Evolutionary conservation across 23 tunicate genomes (phyloP).

Genomic region (Ascidia mentula): DNA sequence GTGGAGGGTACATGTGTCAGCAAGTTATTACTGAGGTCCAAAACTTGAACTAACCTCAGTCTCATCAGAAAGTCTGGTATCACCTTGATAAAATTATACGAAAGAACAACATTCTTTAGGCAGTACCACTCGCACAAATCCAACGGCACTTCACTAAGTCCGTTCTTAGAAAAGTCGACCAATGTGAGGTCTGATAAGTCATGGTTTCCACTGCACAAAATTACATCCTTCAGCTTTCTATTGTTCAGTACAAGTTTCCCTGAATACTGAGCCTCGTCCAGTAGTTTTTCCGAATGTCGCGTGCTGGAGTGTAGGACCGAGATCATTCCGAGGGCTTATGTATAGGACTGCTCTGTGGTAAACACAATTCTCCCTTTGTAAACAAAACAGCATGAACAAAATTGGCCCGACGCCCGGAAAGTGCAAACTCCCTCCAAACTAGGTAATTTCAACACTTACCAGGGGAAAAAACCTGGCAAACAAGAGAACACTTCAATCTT

Average conservation of each 20-base stretch:
- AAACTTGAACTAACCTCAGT: constrained; percentile 35
- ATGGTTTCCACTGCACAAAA: constrained; percentile 24
- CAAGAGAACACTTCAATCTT: neutral
- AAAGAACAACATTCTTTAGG: constrained; percentile 20
- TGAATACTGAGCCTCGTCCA: constrained; percentile 74
- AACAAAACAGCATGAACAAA: neutral
- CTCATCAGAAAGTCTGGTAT: constrained; percentile 51
- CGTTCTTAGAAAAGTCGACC: constrained; percentile 57
- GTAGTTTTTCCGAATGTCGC: constrained; percentile 41
- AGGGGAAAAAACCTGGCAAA: neutral
- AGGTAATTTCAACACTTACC: neutral
- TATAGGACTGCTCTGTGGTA: neutral
- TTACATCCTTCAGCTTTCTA: constrained; percentile 57
- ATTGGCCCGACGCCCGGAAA: neutral
- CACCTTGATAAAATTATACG: constrained; percentile 55
- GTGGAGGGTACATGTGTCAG: constrained; percentile 52
- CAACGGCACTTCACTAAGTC: constrained; percentile 59
- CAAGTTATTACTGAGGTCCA: constrained; percentile 69
- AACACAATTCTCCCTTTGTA: neutral
- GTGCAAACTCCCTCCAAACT: neutral
- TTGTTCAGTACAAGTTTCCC: constrained; percentile 47
- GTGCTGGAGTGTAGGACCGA: constrained; percentile 4
- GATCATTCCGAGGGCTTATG: neutral
- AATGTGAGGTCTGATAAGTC: constrained; percentile 54
- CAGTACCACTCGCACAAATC: constrained; percentile 79